Conservation (phyloP, 2,888 invertebrate species). For the Salticus scenicus region DNA sequence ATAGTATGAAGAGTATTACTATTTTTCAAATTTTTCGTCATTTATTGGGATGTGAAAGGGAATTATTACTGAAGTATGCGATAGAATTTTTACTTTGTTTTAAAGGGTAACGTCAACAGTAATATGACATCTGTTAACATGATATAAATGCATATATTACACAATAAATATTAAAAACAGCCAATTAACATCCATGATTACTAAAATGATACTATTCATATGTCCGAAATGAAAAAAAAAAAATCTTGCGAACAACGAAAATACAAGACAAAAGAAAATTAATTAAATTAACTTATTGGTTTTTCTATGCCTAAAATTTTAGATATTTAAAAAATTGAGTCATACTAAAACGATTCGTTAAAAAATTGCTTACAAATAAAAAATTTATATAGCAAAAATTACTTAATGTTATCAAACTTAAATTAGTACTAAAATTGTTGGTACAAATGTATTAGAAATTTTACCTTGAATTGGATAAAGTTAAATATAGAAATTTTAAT, state of each 20-base stretch:
- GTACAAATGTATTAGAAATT: no score
- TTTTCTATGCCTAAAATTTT: no score
- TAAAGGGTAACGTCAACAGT: background rate
- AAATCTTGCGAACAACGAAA: background rate
- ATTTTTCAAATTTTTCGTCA: background rate
- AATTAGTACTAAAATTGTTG: no score
- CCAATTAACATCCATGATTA: background rate
- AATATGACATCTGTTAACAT: background rate
- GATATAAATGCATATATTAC: conserved; percentile 3
- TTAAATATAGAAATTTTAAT: no score
- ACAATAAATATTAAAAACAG: background rate
- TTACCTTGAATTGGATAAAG: no score
- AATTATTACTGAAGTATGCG: background rate
- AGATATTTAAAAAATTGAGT: no score
- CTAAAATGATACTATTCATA: conserved; percentile 1
- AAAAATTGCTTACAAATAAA: no score
- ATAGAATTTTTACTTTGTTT: conserved; percentile 6
- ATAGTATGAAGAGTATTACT: background rate
- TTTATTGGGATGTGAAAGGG: background rate
- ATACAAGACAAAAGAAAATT: no score
- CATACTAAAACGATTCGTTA: no score
- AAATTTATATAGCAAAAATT: no score
- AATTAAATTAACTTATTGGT: no score
- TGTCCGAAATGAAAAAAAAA: background rate
- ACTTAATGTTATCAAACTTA: no score